A percentile compares a stretch with the other conserved stretches of the same genome.
Evolutionary conservation across 2,113 vertebrate species (phyloP).

Genomic region (human): GRCh38 chr5:4821501-4822000

Average conservation of each 20-base stretch:
- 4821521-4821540: background rate
- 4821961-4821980: background rate
- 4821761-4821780: background rate
- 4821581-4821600: background rate
- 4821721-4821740: background rate
- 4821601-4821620: background rate
- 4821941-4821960: background rate
- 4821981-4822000: background rate
- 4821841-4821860: background rate
- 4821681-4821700: background rate
- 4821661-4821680: background rate
- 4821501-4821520: background rate
- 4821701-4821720: background rate
- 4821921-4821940: background rate
- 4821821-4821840: background rate
- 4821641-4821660: background rate
- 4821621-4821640: background rate
- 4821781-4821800: background rate
- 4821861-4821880: background rate
- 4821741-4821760: background rate
- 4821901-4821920: background rate
- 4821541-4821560: background rate
- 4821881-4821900: background rate
- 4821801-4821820: background rate
- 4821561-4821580: background rate